Evolutionary conservation across 2,888 invertebrate species (phyloP).

Genomic region (Eupithecia subumbrata): DNA sequence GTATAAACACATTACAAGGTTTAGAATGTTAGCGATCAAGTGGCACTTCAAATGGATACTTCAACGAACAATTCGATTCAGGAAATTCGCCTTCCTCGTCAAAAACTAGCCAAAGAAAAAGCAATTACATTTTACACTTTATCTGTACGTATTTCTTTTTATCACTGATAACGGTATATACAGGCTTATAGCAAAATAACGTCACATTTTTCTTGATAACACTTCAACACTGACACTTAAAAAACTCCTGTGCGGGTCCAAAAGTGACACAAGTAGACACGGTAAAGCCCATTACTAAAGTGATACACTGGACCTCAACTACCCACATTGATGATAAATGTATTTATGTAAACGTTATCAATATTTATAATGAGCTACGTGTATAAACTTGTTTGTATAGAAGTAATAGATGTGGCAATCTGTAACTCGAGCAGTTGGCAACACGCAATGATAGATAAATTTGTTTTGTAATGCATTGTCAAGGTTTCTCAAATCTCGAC

Average conservation of each 20-base stretch:
- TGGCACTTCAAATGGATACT: background rate
- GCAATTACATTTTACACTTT: conserved; percentile 23
- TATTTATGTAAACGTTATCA: conserved; percentile 23
- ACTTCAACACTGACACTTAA: background rate
- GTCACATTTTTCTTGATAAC: conserved; percentile 20
- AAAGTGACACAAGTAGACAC: background rate
- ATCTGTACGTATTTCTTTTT: conserved; percentile 16
- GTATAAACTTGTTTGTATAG: conserved; percentile 22
- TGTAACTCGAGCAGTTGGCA: conserved; percentile 19
- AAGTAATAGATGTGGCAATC: conserved; percentile 7
- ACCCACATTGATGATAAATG: conserved; percentile 28
- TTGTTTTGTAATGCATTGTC: conserved; percentile 12
- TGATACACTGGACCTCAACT: conserved; percentile 17
- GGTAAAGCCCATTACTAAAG: conserved; percentile 11
- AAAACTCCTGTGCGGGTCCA: background rate
- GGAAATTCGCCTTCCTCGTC: conserved; percentile 5
- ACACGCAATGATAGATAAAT: conserved; percentile 5
- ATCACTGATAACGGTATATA: conserved; percentile 28
- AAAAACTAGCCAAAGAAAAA: conserved; percentile 9
- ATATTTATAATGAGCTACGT: conserved; percentile 14
- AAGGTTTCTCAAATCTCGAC: background rate
- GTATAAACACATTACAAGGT: background rate
- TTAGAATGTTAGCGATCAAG: background rate
- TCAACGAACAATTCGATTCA: background rate
- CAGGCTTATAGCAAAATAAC: background rate